These are phyloP conservation scores for Netelia virgata DNA, from an alignment of 2,888 invertebrate genomes.

Conservation along the genomic window DNA sequence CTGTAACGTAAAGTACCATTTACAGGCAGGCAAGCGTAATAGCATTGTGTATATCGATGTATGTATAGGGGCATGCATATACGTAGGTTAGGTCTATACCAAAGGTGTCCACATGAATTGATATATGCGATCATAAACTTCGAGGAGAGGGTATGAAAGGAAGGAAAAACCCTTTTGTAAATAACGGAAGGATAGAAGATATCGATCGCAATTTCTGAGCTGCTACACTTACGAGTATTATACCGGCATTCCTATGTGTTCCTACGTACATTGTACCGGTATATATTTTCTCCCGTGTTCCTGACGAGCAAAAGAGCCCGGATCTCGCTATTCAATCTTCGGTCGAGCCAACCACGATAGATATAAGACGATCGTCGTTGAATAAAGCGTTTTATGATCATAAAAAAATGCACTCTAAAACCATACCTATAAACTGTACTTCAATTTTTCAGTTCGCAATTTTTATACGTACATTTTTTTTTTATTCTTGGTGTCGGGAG, in stretches of 20 bases:
- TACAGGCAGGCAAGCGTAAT: background rate
- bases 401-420: background rate
- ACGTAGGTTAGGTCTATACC: background rate
- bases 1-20: background rate
- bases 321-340: conserved; percentile 40
- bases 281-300: conserved; percentile 9
- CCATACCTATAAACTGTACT: background rate
- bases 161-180: conserved; percentile 40
- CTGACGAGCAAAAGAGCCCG: background rate
- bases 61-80: background rate
- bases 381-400: conserved; percentile 26
- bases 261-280: conserved; percentile 26
- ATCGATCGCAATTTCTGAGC: conserved; percentile 53
- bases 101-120: conserved; percentile 43
- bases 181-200: conserved; percentile 25
- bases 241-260: conserved; percentile 1
- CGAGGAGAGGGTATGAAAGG: background rate
- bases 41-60: background rate
- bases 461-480: background rate
- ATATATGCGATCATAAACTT: conserved; percentile 35
- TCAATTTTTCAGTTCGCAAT: background rate
- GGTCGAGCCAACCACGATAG: conserved; percentile 2
- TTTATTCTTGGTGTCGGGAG: background rate
- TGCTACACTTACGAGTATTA: conserved; percentile 23
- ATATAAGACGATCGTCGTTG: conserved; percentile 13